These are phyloP conservation scores for Triplophysa bombifrons DNA, from an alignment of 2,797 vertebrate species.

Conservation along the genomic window DNA sequence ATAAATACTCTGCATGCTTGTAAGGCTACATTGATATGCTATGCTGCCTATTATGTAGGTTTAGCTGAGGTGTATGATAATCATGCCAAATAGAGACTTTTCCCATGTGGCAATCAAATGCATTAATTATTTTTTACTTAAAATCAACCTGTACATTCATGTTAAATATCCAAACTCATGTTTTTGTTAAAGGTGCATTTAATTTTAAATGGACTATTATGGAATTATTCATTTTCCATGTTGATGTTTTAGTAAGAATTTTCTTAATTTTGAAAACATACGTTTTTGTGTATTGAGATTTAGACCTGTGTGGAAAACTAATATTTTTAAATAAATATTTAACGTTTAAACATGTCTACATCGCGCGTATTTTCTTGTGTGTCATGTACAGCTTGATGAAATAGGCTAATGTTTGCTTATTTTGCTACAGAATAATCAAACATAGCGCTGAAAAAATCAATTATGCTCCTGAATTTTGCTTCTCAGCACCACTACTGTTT, in stretches of 20 bases:
- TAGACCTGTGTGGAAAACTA: conserved; percentile 53
- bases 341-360: conserved; percentile 12
- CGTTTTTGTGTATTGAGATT: conserved; percentile 57
- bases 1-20: background rate
- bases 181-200: conserved; percentile 52
- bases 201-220: conserved; percentile 30
- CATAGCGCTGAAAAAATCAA: background rate
- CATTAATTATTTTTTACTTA: background rate
- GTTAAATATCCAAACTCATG: conserved; percentile 5
- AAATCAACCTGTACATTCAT: background rate
- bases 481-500: too few species aligned
- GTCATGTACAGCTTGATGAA: background rate
- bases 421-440: background rate
- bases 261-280: conserved; percentile 37
- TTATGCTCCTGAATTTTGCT: too few species aligned
- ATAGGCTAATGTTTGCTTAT: background rate
- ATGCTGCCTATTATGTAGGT: background rate
- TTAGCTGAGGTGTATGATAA: background rate
- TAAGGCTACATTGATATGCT: background rate
- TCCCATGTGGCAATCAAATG: background rate
- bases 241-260: conserved; percentile 41
- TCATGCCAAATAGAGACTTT: background rate
- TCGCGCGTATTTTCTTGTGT: background rate
- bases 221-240: conserved; percentile 10
- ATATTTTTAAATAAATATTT: conserved; percentile 60